Evolutionary conservation across 2,888 invertebrate genomes (phyloP).

Genomic region (Cryptocephalus primarius): DNA sequence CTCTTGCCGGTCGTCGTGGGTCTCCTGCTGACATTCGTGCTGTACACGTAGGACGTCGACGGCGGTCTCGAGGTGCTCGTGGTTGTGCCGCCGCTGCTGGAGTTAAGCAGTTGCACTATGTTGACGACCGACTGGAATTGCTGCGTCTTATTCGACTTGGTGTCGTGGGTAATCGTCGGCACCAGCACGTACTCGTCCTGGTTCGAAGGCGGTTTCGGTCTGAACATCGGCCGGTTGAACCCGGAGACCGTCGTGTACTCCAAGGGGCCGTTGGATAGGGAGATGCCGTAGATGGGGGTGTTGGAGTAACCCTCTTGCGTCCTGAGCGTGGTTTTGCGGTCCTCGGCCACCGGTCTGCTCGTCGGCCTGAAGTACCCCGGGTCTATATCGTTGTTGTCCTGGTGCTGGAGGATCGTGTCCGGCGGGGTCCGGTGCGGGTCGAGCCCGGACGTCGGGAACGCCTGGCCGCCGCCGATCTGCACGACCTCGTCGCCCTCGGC

Average conservation of each 20-base stretch:
- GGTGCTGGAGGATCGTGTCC: slow-evolving; percentile 52
- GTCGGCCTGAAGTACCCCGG: slow-evolving; percentile 27
- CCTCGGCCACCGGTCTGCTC: slow-evolving; percentile 17
- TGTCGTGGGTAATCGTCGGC: slow-evolving; percentile 40
- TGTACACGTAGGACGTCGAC: slow-evolving; percentile 28
- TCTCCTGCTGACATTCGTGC: slow-evolving; percentile 19
- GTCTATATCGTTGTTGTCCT: slow-evolving; percentile 38
- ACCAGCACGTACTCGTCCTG: slow-evolving; percentile 45
- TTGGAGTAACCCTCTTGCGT: slow-evolving; percentile 16
- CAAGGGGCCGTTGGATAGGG: slow-evolving; percentile 30
- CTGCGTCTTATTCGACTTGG: slow-evolving; percentile 31
- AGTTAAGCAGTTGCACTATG: slow-evolving; percentile 55
- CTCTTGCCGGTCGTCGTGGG: slow-evolving; percentile 22
- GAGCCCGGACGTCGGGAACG: slow-evolving; percentile 29
- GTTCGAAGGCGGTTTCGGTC: slow-evolving; percentile 20
- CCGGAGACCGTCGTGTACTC: slow-evolving; percentile 26
- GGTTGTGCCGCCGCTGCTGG: too few relatives aligned
- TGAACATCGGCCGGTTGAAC: slow-evolving; percentile 42
- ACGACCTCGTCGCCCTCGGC: slow-evolving; percentile 31
- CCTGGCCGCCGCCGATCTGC: slow-evolving; percentile 24
- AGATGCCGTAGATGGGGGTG: slow-evolving; percentile 28
- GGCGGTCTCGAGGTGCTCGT: slow-evolving; percentile 34
- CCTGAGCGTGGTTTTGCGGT: slow-evolving; percentile 25
- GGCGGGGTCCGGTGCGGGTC: slow-evolving; percentile 35
- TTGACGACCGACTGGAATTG: slow-evolving; percentile 47